These are phyloP conservation scores for Gymnorhina tibicen DNA, from an alignment of 2,113 vertebrate genomes.

Conservation along the genomic window DNA sequence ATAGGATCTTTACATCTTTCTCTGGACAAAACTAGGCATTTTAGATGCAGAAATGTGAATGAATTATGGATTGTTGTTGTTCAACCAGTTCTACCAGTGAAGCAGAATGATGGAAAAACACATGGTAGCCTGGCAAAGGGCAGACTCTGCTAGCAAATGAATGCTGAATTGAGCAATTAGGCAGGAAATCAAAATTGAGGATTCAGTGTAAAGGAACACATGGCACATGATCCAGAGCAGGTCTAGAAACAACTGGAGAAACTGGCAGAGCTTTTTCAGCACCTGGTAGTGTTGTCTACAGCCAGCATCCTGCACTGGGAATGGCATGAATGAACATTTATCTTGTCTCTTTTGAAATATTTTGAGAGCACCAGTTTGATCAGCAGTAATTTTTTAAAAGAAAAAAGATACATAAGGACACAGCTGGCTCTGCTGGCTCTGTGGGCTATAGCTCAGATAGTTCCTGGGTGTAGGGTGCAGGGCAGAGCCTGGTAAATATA, in stretches of 20 bases:
- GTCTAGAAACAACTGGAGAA: background rate
- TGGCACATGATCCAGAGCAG: background rate
- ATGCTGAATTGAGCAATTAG: background rate
- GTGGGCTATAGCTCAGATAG: background rate
- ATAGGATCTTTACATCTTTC: background rate
- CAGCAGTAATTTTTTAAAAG: background rate
- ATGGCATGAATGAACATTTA: background rate
- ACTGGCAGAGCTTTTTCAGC: background rate
- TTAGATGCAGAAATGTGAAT: background rate
- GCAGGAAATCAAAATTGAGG: background rate
- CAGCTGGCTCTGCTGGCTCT: background rate
- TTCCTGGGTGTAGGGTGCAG: background rate
- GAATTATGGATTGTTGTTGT: background rate
- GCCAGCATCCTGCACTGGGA: background rate
- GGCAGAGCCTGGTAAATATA: background rate
- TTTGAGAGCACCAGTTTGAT: background rate
- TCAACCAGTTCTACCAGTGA: background rate
- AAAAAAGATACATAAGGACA: background rate
- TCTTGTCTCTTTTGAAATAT: background rate
- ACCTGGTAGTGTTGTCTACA: background rate
- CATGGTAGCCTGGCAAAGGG: background rate
- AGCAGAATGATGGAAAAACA: background rate
- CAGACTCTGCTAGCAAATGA: background rate
- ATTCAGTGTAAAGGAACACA: background rate
- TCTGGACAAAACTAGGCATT: background rate